These are phyloP conservation scores for Sebastes schlegelii DNA, from an alignment of 2,113 vertebrate genomes.

Conservation along the genomic window DNA sequence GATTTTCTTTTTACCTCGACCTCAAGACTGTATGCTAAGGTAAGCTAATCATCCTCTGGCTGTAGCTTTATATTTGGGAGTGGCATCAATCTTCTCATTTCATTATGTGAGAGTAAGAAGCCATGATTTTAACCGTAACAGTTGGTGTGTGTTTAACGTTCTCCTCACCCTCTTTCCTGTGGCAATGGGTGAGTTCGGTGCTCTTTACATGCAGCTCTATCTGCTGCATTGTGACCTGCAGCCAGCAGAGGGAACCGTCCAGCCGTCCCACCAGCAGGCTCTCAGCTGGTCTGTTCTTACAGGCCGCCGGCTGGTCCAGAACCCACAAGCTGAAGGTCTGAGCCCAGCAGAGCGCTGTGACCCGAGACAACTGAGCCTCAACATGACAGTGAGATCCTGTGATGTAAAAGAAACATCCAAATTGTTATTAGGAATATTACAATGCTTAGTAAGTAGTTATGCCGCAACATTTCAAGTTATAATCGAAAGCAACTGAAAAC, in stretches of 20 bases:
- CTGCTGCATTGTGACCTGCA: slow-evolving; percentile 81
- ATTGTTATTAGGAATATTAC: background rate
- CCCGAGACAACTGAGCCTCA: slow-evolving; percentile 81
- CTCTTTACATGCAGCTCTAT: slow-evolving; percentile 73
- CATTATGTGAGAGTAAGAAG: background rate
- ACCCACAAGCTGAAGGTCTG: slow-evolving; percentile 76
- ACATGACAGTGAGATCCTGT: slow-evolving; percentile 81
- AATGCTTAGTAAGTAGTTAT: background rate
- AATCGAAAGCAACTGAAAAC: background rate
- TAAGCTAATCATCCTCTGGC: background rate
- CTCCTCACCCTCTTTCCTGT: slow-evolving; percentile 81
- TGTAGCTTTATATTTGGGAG: background rate
- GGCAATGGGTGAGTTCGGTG: slow-evolving; percentile 80
- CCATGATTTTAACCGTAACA: too few species aligned
- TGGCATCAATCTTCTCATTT: background rate
- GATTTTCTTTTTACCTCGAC: background rate
- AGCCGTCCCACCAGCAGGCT: slow-evolving; percentile 83
- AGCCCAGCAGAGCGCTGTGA: slow-evolving; percentile 84
- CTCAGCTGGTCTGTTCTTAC: slow-evolving; percentile 69
- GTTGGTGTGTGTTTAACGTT: background rate
- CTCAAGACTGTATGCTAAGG: background rate
- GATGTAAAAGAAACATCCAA: slow-evolving; percentile 4
- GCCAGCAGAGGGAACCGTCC: slow-evolving; percentile 86
- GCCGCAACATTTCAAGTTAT: background rate
- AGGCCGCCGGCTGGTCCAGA: slow-evolving; percentile 54